Evolutionary conservation across 1,140 invertebrate genomes (phyloP), one percentile per base, ranked within the genome.

Genomic region (Zaprionus tsacasi): DNA sequence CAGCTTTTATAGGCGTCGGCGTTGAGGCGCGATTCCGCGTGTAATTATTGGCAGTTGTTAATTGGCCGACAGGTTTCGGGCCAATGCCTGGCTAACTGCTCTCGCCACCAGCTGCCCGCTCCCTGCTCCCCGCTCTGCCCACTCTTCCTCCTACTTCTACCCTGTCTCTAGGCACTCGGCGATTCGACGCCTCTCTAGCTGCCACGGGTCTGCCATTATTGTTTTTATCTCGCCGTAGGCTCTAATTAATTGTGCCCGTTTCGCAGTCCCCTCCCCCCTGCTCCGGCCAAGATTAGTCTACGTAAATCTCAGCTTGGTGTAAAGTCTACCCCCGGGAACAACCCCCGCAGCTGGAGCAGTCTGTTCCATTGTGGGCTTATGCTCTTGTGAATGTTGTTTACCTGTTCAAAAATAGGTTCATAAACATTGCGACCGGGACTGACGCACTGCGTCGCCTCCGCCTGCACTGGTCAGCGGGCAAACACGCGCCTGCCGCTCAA

Each of bases 221-320:
- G 83, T 89, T 89, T 88, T 87, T 63, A 64, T 59, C 55, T 38
- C n/a, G 13, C 2, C 35, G 43, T 72, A 87, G 85, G 76, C 85
- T 89, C 89, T 91, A 91, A 91, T 91, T 91, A 91, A 91, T 91
- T 91, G 89, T 74, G 74, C 77, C 74, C 79, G 89, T 82, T 91
- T 91, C 35, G 71, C 58, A 81, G 74, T 21, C 21, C 21, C 21
- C 21, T 21, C 21, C 21, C 21, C 21, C 21, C 21, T 21, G 21
- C 21, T 2, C 60, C 36, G 25, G 0, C 40, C 40, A 13, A 45
- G 40, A n/a, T n/a, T n/a, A 45, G 80, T 52, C 67, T 89, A 90
- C 85, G 85, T 64, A 89, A 89, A 75, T 89, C 81, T 85, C 85
- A 70, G 33, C 36, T 36, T 67, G 76, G 59, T 81, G 79, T 57